phyloP scores from a whole-genome alignment of 2,113 vertebrate genomes.

The Forbesichthys papilliferus region DNA sequence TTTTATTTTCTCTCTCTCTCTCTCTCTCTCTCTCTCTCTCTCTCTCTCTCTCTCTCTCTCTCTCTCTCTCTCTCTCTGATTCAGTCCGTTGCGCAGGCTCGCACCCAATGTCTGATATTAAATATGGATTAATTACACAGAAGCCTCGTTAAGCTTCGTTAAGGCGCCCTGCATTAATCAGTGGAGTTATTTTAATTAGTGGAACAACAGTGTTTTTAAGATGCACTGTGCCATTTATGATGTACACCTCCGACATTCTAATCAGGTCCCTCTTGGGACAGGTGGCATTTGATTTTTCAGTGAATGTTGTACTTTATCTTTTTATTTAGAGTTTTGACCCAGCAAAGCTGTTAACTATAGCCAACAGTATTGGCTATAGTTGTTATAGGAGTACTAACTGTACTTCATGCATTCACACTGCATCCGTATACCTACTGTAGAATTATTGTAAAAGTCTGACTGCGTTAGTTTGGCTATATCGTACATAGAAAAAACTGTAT shows the following conservation, averaged over 20 bases:
- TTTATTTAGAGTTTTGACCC: neutral
- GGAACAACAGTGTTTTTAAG: conserved; percentile 44
- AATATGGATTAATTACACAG: conserved; percentile 64
- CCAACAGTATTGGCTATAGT: no score
- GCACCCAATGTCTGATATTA: conserved; percentile 53
- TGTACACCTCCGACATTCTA: conserved; percentile 45
- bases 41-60: neutral
- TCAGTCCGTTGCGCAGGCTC: conserved; percentile 42
- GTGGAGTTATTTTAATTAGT: conserved; percentile 55
- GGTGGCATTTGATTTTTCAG: no score
- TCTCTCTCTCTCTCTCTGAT: conserved; percentile 18
- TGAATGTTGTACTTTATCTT: neutral
- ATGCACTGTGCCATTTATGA: conserved; percentile 17
- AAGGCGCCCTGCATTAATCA: conserved; percentile 56
- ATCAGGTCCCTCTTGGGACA: conserved; percentile 21
- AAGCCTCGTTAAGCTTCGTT: conserved; percentile 56
- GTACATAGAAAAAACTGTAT: no score
- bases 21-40: neutral
- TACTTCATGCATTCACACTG: no score
- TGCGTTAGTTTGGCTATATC: no score
- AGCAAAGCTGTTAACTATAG: neutral
- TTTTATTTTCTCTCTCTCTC: neutral
- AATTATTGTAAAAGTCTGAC: no score
- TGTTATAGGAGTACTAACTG: no score
- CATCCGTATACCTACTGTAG: no score